These are phyloP conservation scores for Encarsia formosa DNA, from an alignment of 2,888 invertebrate genomes.

Conservation along the genomic window DNA sequence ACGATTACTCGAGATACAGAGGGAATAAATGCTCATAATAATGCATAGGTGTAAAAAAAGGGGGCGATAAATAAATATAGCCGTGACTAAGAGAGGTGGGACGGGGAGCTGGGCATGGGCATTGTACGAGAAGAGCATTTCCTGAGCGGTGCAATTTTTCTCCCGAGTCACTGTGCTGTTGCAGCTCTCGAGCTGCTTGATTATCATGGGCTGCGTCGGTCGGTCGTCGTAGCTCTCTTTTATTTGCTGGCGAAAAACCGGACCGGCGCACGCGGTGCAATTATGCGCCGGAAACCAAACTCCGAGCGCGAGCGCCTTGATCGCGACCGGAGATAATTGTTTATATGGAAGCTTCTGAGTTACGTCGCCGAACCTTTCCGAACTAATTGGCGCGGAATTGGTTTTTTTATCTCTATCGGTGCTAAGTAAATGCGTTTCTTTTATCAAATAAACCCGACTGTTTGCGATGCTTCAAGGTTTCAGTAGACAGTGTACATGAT, in stretches of 20 bases:
- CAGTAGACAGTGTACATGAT: too few relatives aligned
- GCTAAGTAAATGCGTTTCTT: too few relatives aligned
- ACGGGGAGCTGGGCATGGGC: too few relatives aligned
- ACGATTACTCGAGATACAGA: background rate
- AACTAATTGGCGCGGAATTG: background rate
- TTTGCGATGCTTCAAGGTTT: too few relatives aligned
- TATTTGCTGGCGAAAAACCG: constrained; percentile 3
- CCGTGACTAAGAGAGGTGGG: constrained; percentile 17
- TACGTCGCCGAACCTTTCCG: background rate
- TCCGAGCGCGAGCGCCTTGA: background rate
- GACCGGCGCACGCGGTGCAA: constrained; percentile 2
- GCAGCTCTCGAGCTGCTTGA: too few relatives aligned
- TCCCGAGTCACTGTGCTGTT: too few relatives aligned
- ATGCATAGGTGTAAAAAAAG: background rate
- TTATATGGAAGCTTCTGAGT: background rate
- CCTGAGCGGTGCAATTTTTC: too few relatives aligned
- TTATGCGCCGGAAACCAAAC: constrained; percentile 13
- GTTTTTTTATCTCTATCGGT: background rate
- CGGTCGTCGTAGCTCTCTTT: background rate
- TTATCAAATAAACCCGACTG: too few relatives aligned
- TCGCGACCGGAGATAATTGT: constrained; percentile 6
- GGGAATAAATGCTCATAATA: background rate
- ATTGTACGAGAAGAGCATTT: too few relatives aligned
- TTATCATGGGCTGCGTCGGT: too few relatives aligned
- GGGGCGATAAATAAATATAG: constrained; percentile 8